Base-by-base conservation (phyloP, 2,888 invertebrate species). In the Drosophila anomelani region DNA sequence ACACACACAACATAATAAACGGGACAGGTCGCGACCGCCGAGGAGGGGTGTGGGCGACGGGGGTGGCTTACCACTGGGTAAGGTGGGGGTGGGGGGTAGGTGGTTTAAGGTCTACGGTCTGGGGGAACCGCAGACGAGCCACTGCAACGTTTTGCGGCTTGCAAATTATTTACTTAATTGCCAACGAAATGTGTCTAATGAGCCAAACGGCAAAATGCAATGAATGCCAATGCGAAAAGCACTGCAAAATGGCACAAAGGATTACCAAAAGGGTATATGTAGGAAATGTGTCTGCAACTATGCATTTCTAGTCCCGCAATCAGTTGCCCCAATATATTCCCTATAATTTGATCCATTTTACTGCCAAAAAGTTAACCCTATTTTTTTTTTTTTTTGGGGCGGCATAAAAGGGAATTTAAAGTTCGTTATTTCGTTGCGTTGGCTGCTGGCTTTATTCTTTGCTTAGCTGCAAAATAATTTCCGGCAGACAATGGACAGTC, bases 81-180 rank as follows among this genome's bases (percentile, higher is more conserved):
- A 17, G 43, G 41, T n/a, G 32, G 12, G 0, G 23, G 10, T 20
- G 20, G 20, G 20, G 20, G 20, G 20, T 20, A 20, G 7, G 41
- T n/a, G 23, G 56, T 10, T 15, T 29, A 56, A 38, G 29, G 56
- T 29, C 41, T 20, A 44, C 43, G 20, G 43, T 43, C 20, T 43
- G 5, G n/a, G 26, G 17, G 23, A 26, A 76, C 81, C 75, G 77
- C 81, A 85, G 79, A 75, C 79, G 75, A 55, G 67, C 56, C 78
- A 80, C 75, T 81, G 84, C 80, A 80, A 82, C 82, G 82, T 81
- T 85, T 72, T 81, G 86, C 72, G 86, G 84, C 84, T 79, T 87
- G 82, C 89, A 88, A 89, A 90, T 89, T 89, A 90, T 90, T 89
- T 88, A 90, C 89, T 90, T 90, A 90, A 89, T 89, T 88, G 85